Evolutionary conservation across 2,888 invertebrate species (phyloP).

Genomic region (Orthonychiurus folsomi): DNA sequence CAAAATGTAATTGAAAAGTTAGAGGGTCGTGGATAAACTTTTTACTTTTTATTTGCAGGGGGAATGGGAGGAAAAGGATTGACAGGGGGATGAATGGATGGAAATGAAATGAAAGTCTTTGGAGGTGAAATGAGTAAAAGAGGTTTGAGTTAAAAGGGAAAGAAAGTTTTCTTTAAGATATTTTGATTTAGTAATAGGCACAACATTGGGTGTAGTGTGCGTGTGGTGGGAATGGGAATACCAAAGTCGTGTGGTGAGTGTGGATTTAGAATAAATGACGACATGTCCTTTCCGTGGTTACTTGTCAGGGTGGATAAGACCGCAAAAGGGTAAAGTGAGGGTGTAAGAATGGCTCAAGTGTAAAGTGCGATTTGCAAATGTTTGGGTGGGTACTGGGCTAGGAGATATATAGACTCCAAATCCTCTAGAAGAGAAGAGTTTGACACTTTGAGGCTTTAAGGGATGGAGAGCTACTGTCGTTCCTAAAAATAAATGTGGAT

Average conservation of each 20-base stretch:
- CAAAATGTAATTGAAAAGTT: not conserved
- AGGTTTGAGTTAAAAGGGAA: not conserved
- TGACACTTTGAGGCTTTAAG: not conserved
- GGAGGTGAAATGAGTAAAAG: not conserved
- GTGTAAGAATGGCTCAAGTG: not conserved
- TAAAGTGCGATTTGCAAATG: not conserved
- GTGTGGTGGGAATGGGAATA: no score
- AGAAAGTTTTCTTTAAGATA: not conserved
- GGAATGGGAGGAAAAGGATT: not conserved
- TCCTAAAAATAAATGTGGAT: not conserved
- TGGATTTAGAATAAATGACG: no score
- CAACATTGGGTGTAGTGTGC: no score
- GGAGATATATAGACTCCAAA: no score
- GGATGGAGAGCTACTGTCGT: not conserved
- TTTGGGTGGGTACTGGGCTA: not conserved
- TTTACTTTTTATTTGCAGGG: not conserved
- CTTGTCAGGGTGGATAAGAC: no score
- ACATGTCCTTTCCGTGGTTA: no score
- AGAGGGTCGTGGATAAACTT: no score
- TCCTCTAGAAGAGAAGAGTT: no score
- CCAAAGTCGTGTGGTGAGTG: no score
- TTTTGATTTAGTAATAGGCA: slow-evolving; percentile 1
- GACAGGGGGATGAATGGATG: not conserved
- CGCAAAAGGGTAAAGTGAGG: no score
- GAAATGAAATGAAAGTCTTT: not conserved